phyloP scores from a whole-genome alignment of 2,888 invertebrate genomes.

The Kryphioiulus occultus region DNA sequence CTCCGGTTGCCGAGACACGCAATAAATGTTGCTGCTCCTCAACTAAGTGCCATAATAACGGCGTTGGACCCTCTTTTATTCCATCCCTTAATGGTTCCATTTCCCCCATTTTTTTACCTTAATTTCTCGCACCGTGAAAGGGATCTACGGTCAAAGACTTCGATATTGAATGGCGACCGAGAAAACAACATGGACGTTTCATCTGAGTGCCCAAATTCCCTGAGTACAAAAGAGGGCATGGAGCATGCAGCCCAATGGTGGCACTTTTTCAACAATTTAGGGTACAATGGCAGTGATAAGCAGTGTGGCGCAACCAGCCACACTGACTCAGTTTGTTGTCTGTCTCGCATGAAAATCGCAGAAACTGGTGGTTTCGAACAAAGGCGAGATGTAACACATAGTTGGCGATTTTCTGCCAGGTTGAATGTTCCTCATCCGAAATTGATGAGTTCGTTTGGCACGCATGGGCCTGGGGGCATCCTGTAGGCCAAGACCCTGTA shows the following conservation, averaged over 20 bases:
- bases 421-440: background rate
- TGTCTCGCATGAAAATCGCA: background rate
- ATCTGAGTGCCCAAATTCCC: background rate
- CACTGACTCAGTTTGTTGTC: background rate
- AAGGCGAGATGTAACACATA: slow-evolving; percentile 12
- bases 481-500: background rate
- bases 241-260: background rate
- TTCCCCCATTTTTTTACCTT: background rate
- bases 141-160: slow-evolving; percentile 17
- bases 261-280: background rate
- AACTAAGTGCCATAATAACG: background rate
- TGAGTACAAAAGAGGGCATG: background rate
- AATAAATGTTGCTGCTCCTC: background rate
- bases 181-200: background rate
- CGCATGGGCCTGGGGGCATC: background rate
- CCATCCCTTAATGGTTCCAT: background rate
- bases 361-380: background rate
- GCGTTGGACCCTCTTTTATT: background rate
- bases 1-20: background rate
- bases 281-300: background rate
- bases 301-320: background rate
- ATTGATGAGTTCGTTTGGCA: background rate
- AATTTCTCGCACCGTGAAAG: background rate
- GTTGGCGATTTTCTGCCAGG: background rate
- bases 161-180: background rate